Evolutionary conservation across 2,113 vertebrate species (phyloP).

Genomic region (Passer montanus): DNA sequence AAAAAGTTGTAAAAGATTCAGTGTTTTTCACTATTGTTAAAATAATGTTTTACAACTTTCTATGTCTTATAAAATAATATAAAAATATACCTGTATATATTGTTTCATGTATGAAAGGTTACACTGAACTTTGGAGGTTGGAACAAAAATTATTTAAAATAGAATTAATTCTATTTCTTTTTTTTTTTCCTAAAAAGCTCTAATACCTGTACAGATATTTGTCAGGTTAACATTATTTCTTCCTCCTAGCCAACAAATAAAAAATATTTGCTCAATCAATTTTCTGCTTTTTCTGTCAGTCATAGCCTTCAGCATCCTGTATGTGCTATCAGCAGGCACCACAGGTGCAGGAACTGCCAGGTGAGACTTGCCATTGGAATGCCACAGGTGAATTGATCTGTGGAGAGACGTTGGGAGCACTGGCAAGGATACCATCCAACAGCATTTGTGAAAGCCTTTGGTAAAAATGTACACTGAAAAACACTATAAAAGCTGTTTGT

Average conservation of each 20-base stretch:
- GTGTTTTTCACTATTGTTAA: background rate
- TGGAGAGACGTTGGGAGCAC: background rate
- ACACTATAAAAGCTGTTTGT: background rate
- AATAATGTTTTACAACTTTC: background rate
- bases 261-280: background rate
- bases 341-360: background rate
- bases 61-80: background rate
- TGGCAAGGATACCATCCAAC: background rate
- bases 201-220: background rate
- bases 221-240: background rate
- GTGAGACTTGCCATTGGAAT: background rate
- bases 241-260: background rate
- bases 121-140: background rate
- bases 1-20: background rate
- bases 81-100: background rate
- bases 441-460: background rate
- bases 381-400: background rate
- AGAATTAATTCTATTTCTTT: background rate
- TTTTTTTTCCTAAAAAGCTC: background rate
- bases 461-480: background rate
- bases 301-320: background rate
- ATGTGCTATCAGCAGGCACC: background rate
- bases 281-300: background rate
- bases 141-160: background rate
- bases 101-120: background rate